Conservation (phyloP, 2,113 vertebrate genomes). For the Heterochromis multidens region DNA sequence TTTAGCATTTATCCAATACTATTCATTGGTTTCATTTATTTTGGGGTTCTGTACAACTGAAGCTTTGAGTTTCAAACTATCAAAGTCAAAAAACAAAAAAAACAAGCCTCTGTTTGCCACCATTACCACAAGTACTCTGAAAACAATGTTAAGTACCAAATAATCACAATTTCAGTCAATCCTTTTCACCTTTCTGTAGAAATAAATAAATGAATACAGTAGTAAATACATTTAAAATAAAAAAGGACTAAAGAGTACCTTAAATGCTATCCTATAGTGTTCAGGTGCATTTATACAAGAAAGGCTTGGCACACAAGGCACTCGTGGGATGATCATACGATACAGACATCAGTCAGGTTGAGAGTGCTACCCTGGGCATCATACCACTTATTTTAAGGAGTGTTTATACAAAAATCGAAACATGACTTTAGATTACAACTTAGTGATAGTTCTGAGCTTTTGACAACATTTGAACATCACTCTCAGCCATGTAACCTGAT, state of each 20-base stretch:
- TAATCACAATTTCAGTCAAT: neutral
- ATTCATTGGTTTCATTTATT: neutral
- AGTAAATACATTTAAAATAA: constrained; percentile 13
- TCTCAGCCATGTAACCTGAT: no score
- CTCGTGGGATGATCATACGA: neutral
- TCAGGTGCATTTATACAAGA: neutral
- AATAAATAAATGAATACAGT: constrained; percentile 38
- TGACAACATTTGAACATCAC: neutral
- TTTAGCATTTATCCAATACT: neutral
- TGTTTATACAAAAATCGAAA: neutral
- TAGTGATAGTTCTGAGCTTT: neutral
- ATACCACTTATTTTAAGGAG: neutral
- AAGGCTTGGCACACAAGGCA: constrained; percentile 23
- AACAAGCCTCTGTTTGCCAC: neutral
- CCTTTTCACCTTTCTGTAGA: neutral
- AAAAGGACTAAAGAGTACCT: constrained; percentile 14
- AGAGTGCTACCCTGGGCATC: neutral
- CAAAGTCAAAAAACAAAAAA: neutral
- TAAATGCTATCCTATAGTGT: constrained; percentile 35
- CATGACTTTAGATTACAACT: neutral
- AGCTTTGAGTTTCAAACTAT: neutral
- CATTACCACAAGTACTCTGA: neutral
- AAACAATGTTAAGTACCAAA: neutral
- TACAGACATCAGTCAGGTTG: neutral
- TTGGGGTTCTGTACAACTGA: neutral